These are phyloP conservation scores for Holothuria scabra DNA, from an alignment of 53 echinoderm and acorn worm species.

Conservation along the genomic window DNA sequence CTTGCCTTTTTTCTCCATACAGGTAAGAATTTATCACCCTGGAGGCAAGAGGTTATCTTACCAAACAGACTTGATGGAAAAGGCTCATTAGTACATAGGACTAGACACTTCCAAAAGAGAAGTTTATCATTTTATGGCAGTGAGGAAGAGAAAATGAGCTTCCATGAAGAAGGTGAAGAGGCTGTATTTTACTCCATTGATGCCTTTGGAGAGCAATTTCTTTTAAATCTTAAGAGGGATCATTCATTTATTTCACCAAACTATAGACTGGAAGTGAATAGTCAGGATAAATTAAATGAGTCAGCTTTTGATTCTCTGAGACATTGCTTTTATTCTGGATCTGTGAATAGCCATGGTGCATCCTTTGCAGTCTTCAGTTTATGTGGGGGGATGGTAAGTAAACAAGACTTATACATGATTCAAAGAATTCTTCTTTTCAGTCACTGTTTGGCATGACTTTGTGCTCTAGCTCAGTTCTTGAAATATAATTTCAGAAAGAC, in stretches of 20 bases:
- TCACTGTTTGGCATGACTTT: too few relatives aligned
- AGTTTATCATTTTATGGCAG: conserved; percentile 25
- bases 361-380: conserved; percentile 89
- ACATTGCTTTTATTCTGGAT: conserved; percentile 93
- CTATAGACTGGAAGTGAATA: conserved; percentile 79
- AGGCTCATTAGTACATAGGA: conserved; percentile 28
- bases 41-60: conserved; percentile 30
- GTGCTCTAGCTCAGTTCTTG: too few relatives aligned
- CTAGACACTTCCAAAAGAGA: conserved; percentile 44
- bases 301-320: conserved; percentile 29
- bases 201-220: conserved; percentile 85
- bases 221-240: conserved; percentile 74
- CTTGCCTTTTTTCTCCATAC: neutral
- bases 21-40: neutral
- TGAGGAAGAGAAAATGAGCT: neutral
- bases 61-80: conserved; percentile 20
- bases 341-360: conserved; percentile 75
- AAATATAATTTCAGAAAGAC: too few relatives aligned
- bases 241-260: conserved; percentile 78
- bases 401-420: too few relatives aligned
- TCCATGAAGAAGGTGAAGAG: conserved; percentile 5
- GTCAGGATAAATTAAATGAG: conserved; percentile 56
- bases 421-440: too few relatives aligned
- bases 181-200: conserved; percentile 55
- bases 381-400: conserved; percentile 95